phyloP scores from a whole-genome alignment of 2,113 vertebrate genomes.

The Microcebus murinus region DNA sequence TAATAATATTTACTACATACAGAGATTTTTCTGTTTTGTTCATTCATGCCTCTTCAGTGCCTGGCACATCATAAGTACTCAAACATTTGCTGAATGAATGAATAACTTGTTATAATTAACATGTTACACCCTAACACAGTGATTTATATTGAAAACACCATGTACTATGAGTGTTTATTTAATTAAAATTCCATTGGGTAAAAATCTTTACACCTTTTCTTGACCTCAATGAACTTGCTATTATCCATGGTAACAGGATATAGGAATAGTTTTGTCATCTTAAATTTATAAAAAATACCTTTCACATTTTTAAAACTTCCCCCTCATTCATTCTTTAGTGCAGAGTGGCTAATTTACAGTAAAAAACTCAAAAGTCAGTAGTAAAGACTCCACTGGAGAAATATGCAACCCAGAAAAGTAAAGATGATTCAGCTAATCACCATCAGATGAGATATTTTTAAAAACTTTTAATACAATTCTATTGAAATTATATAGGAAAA shows the following conservation, averaged over 20 bases:
- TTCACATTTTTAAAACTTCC: not conserved
- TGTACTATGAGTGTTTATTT: not conserved
- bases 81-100: too few relatives aligned
- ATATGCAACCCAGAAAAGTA: not conserved
- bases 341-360: not conserved
- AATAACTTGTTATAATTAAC: constrained; percentile 8
- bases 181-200: not conserved
- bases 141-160: constrained; percentile 20
- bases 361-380: not conserved
- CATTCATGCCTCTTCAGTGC: too few relatives aligned
- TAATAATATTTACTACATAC: too few relatives aligned
- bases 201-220: not conserved
- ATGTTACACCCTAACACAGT: not conserved
- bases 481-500: not conserved
- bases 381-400: not conserved
- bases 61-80: too few relatives aligned
- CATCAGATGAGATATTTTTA: not conserved
- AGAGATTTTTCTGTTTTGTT: too few relatives aligned
- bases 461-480: not conserved
- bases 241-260: not conserved
- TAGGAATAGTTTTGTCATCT: not conserved
- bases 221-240: not conserved
- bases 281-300: not conserved
- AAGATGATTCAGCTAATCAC: not conserved
- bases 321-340: not conserved